Base-by-base conservation (phyloP, 1,140 invertebrate genomes). In the Drosophila ogumai region DNA sequence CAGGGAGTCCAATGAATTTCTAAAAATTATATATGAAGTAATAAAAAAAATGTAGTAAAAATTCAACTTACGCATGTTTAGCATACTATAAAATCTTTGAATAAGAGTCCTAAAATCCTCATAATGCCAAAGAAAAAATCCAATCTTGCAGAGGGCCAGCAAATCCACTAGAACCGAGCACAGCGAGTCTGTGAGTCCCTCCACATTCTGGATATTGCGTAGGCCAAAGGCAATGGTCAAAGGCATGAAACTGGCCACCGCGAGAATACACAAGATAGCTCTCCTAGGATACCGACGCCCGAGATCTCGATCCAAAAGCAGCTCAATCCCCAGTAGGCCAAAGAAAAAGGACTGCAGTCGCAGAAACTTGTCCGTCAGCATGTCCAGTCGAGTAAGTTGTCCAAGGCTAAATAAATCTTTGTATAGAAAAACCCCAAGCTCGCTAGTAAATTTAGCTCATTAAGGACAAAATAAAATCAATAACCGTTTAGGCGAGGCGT, bases 291-390 rank as follows among this genome's bases (percentile, higher is more conserved):
- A 49, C n/a, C 25, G 44, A 25, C 36, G 25, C 10, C 22, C 22
- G 7, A 2, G 40, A n/a, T 31, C 38, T 13, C 15, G 19, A 7
- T 41, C 19, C 25, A 36, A 32, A 15, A 57, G 32, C 60, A 81
- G 22, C 28, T 85, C 44, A 8, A 86, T 32, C 22, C 79, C 82
- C 32, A 86, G 25, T n/a, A 68, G 36, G n/a, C 47, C 44, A 57
- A 81, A 75, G 28, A 65, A 82, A 17, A 17, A 19, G 15, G 46
- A n/a, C 19, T 82, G 79, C 36, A 82, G 28, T 6, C 47, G 65
- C 2, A 86, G 61, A 38, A 82, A 87, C 57, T 61, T 75, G 28
- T 67, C 41, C 52, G 82, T 82, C 54, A 65, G 44, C 82, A 82
- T 82, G 58, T 65, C 44, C 41, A 60, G 32, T 13, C 41, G 9